Percentiles rank a stretch among this genome's conserved stretches.
Evolutionary conservation across 2,797 vertebrate genomes (phyloP).

Genomic region (Manis pentadactyla): DNA sequence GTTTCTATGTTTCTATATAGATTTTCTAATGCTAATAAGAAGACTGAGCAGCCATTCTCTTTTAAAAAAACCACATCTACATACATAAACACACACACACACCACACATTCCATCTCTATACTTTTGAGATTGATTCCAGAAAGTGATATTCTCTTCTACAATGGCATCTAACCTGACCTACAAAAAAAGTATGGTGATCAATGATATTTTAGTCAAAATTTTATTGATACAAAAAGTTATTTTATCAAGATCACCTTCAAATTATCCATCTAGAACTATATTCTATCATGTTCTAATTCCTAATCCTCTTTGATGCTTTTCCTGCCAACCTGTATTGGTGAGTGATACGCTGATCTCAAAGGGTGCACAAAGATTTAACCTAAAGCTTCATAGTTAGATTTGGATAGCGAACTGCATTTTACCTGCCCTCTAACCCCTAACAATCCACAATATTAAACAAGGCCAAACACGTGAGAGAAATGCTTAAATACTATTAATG

Average conservation of each 20-base stretch:
- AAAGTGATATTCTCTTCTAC: not conserved
- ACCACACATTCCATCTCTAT: not conserved
- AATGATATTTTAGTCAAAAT: not conserved
- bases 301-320: not conserved
- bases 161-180: not conserved
- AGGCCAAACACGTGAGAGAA: not conserved
- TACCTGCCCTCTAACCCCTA: not conserved
- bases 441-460: not conserved
- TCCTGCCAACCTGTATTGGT: not conserved
- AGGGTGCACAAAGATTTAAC: not conserved
- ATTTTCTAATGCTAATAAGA: not conserved
- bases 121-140: not conserved
- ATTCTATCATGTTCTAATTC: not conserved
- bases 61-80: not conserved
- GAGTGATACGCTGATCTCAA: not conserved
- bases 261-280: not conserved
- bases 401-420: not conserved
- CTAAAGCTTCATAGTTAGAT: not conserved
- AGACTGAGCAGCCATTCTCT: not conserved
- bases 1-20: not conserved
- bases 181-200: not conserved
- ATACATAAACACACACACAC: not conserved
- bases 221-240: not conserved
- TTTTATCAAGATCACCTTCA: not conserved
- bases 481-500: not conserved